Base-by-base conservation (phyloP, 2,888 invertebrate genomes). In the Carterocephalus palaemon region DNA sequence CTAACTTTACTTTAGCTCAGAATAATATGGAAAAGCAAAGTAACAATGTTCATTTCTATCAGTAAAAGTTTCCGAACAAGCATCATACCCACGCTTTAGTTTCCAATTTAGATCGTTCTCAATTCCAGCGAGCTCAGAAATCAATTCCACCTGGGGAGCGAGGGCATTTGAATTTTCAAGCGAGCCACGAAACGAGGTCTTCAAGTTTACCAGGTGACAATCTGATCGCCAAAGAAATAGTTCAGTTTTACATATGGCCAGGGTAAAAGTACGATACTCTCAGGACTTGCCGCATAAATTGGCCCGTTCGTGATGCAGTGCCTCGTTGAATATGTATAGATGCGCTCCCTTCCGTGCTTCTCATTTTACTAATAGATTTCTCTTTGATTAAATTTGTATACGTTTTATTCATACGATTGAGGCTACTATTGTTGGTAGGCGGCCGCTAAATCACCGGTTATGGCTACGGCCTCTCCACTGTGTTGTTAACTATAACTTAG, bases 321-420 rank as follows among this genome's bases (percentile, higher is more conserved):
- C 79, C 82, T 81, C 71, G 85, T 86, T 86, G 86, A 85, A 86
- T 86, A 86, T 86, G 86, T 86, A 86, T 85, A 84, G 79, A 75
- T 83, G 78, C 70, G 80, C 80, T 81, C 85, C 85, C 85, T 86
- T 83, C 85, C 86, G 80, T 83, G 83, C 78, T 85, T 83, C 85
- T 85, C 86, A 86, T 86, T 86, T 86, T 86, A 84, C 86, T 86
- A 86, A 86, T 86, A 86, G 85, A 86, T 85, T 86, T 83, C 80
- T 79, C 82, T 85, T 82, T 86, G 85, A 86, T 86, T 86, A 86
- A 85, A 86, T 85, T 85, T 86, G 85, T 85, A 81, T 82, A 79
- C 80, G 77, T 83, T 86, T 84, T 84, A 85, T 84, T 82, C 84
- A 83, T 82, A 80, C 72, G 74, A 59, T 57, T 59, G 67, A 71